Evolutionary conservation across 2,797 vertebrate species (phyloP).

Genomic region (Orientallactaga sibirica): DNA sequence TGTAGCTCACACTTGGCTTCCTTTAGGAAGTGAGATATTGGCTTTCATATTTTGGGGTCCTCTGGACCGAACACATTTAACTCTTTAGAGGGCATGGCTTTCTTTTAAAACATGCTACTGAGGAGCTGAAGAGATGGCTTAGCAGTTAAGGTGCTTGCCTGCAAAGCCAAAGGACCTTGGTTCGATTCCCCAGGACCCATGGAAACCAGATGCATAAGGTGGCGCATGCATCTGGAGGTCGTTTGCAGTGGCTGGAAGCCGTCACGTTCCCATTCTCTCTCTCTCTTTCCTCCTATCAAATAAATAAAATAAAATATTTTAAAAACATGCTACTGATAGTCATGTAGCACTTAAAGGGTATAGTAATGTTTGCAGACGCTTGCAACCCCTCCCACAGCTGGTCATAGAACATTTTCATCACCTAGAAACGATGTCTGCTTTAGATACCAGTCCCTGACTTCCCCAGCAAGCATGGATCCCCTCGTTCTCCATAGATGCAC

Average conservation of each 20-base stretch:
- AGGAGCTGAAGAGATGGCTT: no score
- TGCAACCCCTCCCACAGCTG: background rate
- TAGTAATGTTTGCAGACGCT: background rate
- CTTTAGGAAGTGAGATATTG: background rate
- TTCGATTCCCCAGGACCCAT: no score
- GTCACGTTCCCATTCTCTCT: no score
- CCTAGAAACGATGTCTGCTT: background rate
- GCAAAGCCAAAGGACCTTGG: no score
- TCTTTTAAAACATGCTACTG: background rate
- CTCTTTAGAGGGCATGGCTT: background rate
- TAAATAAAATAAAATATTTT: background rate
- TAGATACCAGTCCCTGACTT: background rate
- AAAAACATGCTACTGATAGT: background rate
- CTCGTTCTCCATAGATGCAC: background rate
- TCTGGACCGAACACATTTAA: no score
- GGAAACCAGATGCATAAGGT: no score
- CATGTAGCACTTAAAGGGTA: no score
- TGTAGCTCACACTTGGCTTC: background rate
- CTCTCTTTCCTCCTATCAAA: no score
- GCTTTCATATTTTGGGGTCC: background rate
- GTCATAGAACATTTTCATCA: background rate
- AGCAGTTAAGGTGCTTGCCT: no score
- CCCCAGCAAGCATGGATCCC: background rate
- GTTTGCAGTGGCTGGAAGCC: no score
- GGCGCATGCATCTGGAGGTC: no score